Conservation (phyloP, 2,797 vertebrate genomes). For the Spinus olivaceus region DNA sequence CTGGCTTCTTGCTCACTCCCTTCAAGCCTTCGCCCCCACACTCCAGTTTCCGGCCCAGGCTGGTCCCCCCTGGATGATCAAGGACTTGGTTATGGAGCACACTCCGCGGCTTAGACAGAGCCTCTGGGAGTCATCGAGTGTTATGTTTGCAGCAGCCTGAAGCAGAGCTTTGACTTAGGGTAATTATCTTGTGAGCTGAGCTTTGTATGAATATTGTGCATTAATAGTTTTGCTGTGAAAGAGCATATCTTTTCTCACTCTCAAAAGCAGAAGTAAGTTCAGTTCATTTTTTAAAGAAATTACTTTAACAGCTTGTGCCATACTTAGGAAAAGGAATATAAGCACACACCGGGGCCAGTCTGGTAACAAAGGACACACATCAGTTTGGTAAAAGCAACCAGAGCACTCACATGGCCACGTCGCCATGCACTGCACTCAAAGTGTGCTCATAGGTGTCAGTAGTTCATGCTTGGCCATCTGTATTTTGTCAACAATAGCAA, state of each 20-base stretch:
- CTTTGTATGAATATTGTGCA: neutral
- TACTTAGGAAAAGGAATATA: neutral
- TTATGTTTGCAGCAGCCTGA: neutral
- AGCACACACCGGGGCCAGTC: neutral
- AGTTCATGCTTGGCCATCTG: constrained; percentile 57
- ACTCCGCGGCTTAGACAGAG: neutral
- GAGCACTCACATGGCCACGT: neutral
- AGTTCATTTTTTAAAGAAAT: constrained; percentile 16
- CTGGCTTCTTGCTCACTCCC: neutral
- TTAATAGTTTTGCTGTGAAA: neutral
- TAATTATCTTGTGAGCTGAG: constrained; percentile 20
- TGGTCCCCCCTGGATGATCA: neutral
- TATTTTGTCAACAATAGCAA: constrained; percentile 69
- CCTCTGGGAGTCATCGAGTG: neutral
- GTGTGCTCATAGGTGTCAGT: constrained; percentile 22
- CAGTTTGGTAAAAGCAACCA: neutral
- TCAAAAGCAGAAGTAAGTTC: neutral
- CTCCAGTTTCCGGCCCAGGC: neutral
- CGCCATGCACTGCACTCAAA: neutral
- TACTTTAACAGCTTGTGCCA: neutral
- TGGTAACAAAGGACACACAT: neutral
- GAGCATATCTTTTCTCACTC: neutral
- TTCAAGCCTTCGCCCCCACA: neutral
- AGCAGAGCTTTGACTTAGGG: neutral
- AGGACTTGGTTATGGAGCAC: neutral